Percentiles rank a stretch among this genome's conserved stretches.
phyloP scores from a whole-genome alignment of 1,140 invertebrate genomes.

The Plodia interpunctella region DNA sequence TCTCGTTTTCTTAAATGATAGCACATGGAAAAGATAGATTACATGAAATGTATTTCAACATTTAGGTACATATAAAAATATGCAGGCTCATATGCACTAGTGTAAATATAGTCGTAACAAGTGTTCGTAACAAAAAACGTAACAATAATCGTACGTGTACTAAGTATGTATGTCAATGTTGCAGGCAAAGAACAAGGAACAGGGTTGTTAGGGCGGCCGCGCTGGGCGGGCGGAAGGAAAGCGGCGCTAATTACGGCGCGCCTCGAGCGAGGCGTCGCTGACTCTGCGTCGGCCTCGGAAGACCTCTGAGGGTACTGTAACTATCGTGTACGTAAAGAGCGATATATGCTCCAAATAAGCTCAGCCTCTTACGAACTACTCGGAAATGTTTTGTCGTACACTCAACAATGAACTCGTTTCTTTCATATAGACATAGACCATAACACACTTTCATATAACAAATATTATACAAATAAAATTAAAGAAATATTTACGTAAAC shows the following conservation, averaged over 20 bases:
- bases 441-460: too few relatives aligned
- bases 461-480: too few relatives aligned
- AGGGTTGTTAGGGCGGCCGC: background rate
- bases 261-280: conserved; percentile 31
- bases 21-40: too few relatives aligned
- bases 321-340: conserved; percentile 4
- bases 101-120: background rate
- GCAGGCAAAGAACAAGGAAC: conserved; percentile 8
- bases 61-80: too few relatives aligned
- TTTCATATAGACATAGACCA: too few relatives aligned
- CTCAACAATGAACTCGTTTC: background rate
- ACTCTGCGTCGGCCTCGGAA: conserved; percentile 24
- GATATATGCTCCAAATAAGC: conserved; percentile 3
- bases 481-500: too few relatives aligned
- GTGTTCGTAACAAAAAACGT: background rate
- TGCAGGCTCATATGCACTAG: background rate
- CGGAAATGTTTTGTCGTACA: background rate
- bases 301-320: conserved; percentile 24
- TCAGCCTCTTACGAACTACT: conserved; percentile 3
- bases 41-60: too few relatives aligned
- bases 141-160: too few relatives aligned
- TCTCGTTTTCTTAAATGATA: background rate
- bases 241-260: conserved; percentile 63
- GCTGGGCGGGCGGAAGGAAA: conserved; percentile 60
- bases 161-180: background rate